These are phyloP conservation scores for Paramormyrops hopkinsi DNA, from an alignment of 2,797 vertebrate species.

Conservation along the genomic window DNA sequence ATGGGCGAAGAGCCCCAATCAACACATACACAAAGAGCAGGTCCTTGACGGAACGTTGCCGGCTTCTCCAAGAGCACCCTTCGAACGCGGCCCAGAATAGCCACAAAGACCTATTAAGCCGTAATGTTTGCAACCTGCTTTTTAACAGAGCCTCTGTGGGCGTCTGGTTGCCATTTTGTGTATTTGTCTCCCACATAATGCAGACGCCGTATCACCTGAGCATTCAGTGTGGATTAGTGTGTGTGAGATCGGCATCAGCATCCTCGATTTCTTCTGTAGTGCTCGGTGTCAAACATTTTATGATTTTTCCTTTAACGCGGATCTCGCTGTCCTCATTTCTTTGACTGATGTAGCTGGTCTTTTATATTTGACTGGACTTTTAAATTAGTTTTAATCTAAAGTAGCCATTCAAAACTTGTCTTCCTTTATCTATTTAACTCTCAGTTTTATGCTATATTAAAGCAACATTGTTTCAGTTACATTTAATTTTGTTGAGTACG, in stretches of 20 bases:
- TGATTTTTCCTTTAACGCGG: not conserved
- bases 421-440: not conserved
- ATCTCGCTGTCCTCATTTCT: not conserved
- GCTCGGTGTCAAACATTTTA: not conserved
- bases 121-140: constrained; percentile 28
- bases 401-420: not conserved
- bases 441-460: not conserved
- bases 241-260: not conserved
- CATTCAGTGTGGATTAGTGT: not conserved
- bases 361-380: not conserved
- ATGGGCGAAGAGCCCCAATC: constrained; percentile 43
- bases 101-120: constrained; percentile 38
- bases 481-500: not conserved
- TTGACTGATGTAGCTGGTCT: not conserved
- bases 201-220: not conserved
- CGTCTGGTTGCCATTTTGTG: not conserved
- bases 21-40: constrained; percentile 30
- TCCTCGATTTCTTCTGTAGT: not conserved
- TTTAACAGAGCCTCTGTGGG: not conserved
- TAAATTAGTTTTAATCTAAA: not conserved
- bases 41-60: constrained; percentile 39
- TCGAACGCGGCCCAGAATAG: constrained; percentile 27
- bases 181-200: not conserved
- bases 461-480: not conserved
- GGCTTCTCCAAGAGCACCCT: constrained; percentile 36